phyloP scores from a whole-genome alignment of 2,113 vertebrate species.

The Osmerus eperlanus region DNA sequence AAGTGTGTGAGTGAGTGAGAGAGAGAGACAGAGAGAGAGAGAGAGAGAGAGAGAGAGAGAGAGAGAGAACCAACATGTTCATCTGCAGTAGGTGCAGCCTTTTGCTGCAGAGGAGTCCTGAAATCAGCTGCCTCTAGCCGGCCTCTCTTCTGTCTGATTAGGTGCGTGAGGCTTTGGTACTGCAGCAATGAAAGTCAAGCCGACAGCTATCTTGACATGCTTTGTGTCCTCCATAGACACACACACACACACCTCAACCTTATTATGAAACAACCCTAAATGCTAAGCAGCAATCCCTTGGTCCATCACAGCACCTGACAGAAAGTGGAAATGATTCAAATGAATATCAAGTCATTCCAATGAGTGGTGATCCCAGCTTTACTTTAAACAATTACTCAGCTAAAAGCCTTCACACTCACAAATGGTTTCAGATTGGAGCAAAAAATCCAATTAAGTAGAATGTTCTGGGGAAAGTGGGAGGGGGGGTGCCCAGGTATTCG shows the following conservation, averaged over 20 bases:
- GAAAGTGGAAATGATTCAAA: conserved; percentile 1
- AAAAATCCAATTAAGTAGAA: conserved; percentile 1
- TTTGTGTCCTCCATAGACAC: background rate
- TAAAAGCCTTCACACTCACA: background rate
- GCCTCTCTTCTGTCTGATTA: background rate
- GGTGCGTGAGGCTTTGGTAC: background rate
- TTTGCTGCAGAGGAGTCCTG: background rate
- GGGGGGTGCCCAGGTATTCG: background rate
- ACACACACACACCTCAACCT: background rate
- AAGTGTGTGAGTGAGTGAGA: background rate
- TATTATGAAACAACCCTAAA: background rate
- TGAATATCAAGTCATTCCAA: conserved; percentile 4
- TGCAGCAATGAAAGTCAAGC: background rate
- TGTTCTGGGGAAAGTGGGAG: background rate
- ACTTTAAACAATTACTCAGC: conserved; percentile 7
- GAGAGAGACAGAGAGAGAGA: background rate
- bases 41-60: background rate
- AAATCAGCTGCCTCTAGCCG: background rate
- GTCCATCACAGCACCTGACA: background rate
- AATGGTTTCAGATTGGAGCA: background rate
- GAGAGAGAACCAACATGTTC: background rate
- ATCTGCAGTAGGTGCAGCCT: background rate
- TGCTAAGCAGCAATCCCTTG: conserved; percentile 4
- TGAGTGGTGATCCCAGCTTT: background rate
- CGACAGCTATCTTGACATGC: conserved; percentile 2